Base-by-base conservation (phyloP, 2,888 invertebrate species). In the Neoaliturus tenellus region DNA sequence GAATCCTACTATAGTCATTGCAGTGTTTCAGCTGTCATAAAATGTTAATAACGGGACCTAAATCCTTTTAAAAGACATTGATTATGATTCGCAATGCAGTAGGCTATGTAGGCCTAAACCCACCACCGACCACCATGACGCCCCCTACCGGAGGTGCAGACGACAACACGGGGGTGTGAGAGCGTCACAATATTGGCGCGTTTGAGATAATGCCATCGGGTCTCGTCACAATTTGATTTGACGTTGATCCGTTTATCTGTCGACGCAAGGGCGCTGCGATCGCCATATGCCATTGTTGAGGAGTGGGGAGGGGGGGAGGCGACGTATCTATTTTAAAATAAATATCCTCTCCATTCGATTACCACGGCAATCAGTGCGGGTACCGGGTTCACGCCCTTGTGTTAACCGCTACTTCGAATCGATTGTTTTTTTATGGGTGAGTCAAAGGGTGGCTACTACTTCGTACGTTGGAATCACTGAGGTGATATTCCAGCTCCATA, bases 221-320 rank as follows among this genome's bases (percentile, higher is more conserved):
- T 35, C 75, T 44, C 73, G 83, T 73, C 75, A 39, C 84, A 55
- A 84, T 84, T 71, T 81, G 84, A 84, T 84, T 41, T 81, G 84
- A 81, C 84, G 84, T 75, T 84, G 81, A 84, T 84, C 84, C 84
- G 84, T 71, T 84, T 84, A 84, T 58, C 84, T 55, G 55, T 33
- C 58, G 81, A 25, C 69, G 62, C 58, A 51, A 80, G 80, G 80
- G 80, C n/a, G 51, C 58, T 23, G 10, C 58, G 23, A 17, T 23
- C 33, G 35, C 28, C 67, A 67, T 67, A 67, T 67, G 67, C 67
- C 33, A 23, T 17, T 20, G 55, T 55, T n/a, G n/a, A n/a, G n/a
- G n/a, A n/a, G n/a, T n/a, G n/a, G n/a, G n/a, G n/a, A n/a, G n/a
- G 55, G 55, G 55, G 55, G 55, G 12, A 28, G 20, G 20, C 62